Percentiles rank a stretch among this genome's conserved stretches.
Conservation (phyloP, 2,888 invertebrate genomes). For the Tipula lateralis region DNA sequence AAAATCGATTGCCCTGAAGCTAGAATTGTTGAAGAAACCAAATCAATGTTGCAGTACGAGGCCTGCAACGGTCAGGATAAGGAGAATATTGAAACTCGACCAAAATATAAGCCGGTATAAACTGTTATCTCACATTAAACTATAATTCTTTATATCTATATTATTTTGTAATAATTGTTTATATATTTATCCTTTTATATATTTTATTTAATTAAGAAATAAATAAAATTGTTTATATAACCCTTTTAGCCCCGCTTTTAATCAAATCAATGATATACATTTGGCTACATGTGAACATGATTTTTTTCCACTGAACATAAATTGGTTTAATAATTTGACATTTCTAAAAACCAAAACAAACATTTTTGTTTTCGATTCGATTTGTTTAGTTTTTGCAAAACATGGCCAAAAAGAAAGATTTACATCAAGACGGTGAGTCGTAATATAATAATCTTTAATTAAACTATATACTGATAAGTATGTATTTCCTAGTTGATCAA, state of each 20-base stretch:
- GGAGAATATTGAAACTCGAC: conserved; percentile 50
- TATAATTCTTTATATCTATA: too few species aligned
- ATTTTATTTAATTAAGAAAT: background rate
- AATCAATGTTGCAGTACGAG: conserved; percentile 91
- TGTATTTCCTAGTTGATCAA: background rate
- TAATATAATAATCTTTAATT: background rate
- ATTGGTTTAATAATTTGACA: background rate
- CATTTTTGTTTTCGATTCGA: background rate
- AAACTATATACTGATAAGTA: background rate
- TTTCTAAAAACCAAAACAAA: background rate
- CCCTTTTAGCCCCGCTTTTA: background rate
- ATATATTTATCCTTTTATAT: conserved; percentile 9
- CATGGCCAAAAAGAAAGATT: conserved; percentile 34
- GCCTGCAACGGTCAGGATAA: conserved; percentile 91
- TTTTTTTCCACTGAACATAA: background rate
- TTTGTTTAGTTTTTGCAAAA: background rate
- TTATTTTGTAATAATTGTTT: conserved; percentile 19
- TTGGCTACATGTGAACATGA: background rate
- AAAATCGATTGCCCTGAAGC: conserved; percentile 99
- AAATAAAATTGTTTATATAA: too few species aligned
- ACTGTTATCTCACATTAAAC: background rate
- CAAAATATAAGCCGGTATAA: background rate
- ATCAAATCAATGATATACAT: background rate
- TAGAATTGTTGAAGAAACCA: conserved; percentile 94
- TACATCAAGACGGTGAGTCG: conserved; percentile 32